phyloP scores from a whole-genome alignment of 1,140 invertebrate genomes.

The Drosophila triauraria region DNA sequence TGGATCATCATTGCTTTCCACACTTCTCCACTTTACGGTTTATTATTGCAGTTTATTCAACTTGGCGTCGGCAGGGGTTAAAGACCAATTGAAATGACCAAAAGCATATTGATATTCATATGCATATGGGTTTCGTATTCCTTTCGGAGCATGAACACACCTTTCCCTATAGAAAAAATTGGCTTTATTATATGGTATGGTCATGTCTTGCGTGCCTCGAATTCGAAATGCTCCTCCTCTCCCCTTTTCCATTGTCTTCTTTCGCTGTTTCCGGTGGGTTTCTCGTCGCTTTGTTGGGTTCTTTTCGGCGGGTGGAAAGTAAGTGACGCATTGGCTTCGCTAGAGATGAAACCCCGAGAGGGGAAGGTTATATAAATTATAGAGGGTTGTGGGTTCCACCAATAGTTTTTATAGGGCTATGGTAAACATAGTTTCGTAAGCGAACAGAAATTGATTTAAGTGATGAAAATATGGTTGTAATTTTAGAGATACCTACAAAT shows the following conservation, averaged over 20 bases:
- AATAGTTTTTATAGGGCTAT: background rate
- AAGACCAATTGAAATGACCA: slow-evolving; percentile 50
- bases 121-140: slow-evolving; percentile 34
- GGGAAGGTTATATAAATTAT: background rate
- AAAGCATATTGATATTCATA: slow-evolving; percentile 44
- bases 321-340: slow-evolving; percentile 39
- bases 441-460: slow-evolving; percentile 4
- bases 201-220: slow-evolving; percentile 32
- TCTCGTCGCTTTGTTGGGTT: slow-evolving; percentile 12
- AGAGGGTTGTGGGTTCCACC: background rate
- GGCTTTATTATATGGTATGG: slow-evolving; percentile 31
- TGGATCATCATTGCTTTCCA: slow-evolving; percentile 21
- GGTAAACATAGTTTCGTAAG: background rate
- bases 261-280: slow-evolving; percentile 43
- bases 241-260: slow-evolving; percentile 1
- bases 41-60: slow-evolving; percentile 46
- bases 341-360: background rate
- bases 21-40: slow-evolving; percentile 26
- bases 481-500: no score
- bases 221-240: slow-evolving; percentile 14
- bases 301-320: slow-evolving; percentile 17
- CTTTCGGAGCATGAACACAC: slow-evolving; percentile 42
- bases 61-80: background rate
- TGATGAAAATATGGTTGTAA: background rate
- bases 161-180: slow-evolving; percentile 44